Base-by-base conservation (phyloP, 1,140 invertebrate genomes). In the Scaptomyza montana region DNA sequence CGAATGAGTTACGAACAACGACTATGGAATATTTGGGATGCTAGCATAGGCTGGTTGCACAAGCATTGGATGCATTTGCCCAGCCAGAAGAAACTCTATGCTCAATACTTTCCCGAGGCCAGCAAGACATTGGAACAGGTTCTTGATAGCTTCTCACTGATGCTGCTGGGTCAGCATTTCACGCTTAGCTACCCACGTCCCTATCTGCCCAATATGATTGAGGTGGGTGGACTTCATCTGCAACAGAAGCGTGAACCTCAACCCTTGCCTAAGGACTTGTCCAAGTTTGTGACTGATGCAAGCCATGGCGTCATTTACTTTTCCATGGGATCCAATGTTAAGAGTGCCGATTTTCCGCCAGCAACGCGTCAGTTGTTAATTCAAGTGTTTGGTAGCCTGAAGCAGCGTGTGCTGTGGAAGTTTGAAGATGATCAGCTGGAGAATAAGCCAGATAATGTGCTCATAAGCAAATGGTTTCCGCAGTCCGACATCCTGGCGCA, bases 401-500 rank as follows among this genome's bases (percentile, higher is more conserved):
- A 93, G 6, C 93, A 94, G 65, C 92, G 92, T 2, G 92, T 95
- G 0, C 77, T 95, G 6, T 94, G 94, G 80, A 95, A 95, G 78
- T 94, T 93, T 75, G 93, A 95, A 67, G 75, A 91, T 10, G 80
- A 90, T 0, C 78, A 93, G 51, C 90, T 95, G 30, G 92, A 93
- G 0, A 91, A 92, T 28, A 92, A 93, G 12, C 93, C 94, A 6
- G 85, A 93, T 45, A 96, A 96, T 92, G 93, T 96, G 1, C 93
- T 93, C 43, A 91, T 95, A 2, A 87, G 92, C 2, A 94, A 93
- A 75, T 96, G 95, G 95, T 92, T 95, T 51, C 95, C 95, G 0
- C 95, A 97, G 80, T 94, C 93, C 21, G 95, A 95, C 67, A 92
- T 96, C 63, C 90, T 96, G 65, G 95, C 93, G 36, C 95, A 96